Evolutionary conservation across 2,888 invertebrate species (phyloP), one percentile per base, ranked within the genome.

Genomic region (Pristionchus arcanus): DNA sequence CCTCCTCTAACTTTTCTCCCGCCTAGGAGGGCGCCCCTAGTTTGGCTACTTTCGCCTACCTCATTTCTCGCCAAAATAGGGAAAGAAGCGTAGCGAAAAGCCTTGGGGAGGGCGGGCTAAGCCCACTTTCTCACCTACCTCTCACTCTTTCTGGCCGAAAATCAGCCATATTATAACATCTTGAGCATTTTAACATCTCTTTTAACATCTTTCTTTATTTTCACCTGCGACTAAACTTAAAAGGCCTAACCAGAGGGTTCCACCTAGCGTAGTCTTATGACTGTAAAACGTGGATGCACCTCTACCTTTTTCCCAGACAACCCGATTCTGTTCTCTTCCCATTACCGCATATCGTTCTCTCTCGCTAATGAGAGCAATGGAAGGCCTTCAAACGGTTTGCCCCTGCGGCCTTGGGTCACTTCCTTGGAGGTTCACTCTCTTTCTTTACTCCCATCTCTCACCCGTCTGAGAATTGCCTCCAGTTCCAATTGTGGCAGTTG

Each of bases 371-470:
- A 81, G 81, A 49, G 11, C 37, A n/a, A 25, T n/a, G 25, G 21
- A 31, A 42, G 74, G 74, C 74, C 81, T 53, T 49, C n/a, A 81
- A 81, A 81, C 81, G 49, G 81, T 81, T 81, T 81, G 25, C 66
- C n/a, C 68, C 34, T 21, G 37, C 74, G 74, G 81, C 81, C 42
- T 81, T 81, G 77, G 5, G 63, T 63, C 63, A 63, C 25, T 63
- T 63, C 77, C 37, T 42, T 77, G 77, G 11, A 19, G 77, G 5
- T 11, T 71, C 25, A 16, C 16, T 71, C 71, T 71, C 71, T 71
- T 21, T 34, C 5, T 68, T 71, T 34, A 13, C 31, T 49, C 16
- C 3, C 0, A 7, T 77, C 77, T 77, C 77, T 77, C n/a, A 11
- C 25, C 42, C 13, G 37, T 77, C 25, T 37, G 42, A 42, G 77